Base-by-base conservation (phyloP, 2,113 vertebrate genomes). In the Colaptes auratus region DNA sequence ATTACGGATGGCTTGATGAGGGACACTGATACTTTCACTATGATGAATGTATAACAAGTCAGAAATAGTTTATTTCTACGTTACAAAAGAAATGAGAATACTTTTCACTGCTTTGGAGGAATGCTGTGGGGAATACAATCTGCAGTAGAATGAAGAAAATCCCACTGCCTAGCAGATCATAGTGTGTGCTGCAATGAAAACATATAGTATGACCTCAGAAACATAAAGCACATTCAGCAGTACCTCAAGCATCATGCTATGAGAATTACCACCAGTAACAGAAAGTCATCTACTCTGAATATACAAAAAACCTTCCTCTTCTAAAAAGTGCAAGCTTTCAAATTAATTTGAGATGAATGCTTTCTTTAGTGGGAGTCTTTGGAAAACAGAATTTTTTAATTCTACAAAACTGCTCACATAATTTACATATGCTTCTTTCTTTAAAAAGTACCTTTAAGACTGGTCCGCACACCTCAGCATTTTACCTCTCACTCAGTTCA, bases 171-270 rank as follows among this genome's bases (percentile, higher is more conserved):
- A 42, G 21, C n/a, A 64, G 63, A 58, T 24, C 10, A 24, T 21
- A 44, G 23, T 27, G 14, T 63, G 30, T 82, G 24, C 11, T 66
- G 35, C 39, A 70, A 35, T 44, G 65, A 65, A 69, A 85, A 67
- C 10, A 50, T n/a, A 21, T 17, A 25, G 8, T 60, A 30, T 36
- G 59, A 25, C 42, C 28, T 87, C 46, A 53, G 27, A 55, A 65
- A 74, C 7, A 42, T 52, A 42, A 72, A 82, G 4, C 15, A 61
- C 53, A 17, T 83, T 61, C 58, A 90, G 12, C 20, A 35, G 30
- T 69, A 44, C 21, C 44, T 46, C 1, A 1, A 55, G 18, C 10
- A 56, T 71, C 0, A 0, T 28, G 9, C 70, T 10, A 5, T 24
- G 42, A 78, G 9, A 52, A 39, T 76, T 72, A 36, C 12, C 17